Base-by-base conservation (phyloP, 1,140 invertebrate species). In the Halotydeus destructor region DNA sequence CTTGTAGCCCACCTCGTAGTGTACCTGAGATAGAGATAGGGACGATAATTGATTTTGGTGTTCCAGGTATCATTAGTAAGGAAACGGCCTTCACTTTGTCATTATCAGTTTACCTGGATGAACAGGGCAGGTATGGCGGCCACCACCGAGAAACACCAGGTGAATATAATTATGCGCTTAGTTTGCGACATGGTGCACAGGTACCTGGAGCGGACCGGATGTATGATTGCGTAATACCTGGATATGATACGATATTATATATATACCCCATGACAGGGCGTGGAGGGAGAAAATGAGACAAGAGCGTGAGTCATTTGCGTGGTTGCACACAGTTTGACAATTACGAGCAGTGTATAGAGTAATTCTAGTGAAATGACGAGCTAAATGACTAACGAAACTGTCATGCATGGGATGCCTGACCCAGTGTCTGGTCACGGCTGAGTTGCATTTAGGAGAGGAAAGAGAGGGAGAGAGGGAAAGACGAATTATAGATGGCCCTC, bases 201-300 rank as follows among this genome's bases (percentile, higher is more conserved):
- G 52, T 75, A 76, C 49, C 74, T 71, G 11, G 74, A 74, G 51
- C 66, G 69, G 66, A 78, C 75, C 2, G 75, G 76, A 59, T 77
- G 72, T 23, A 76, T 65, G 40, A 78, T 78, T 22, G 75, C 76
- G 48, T 78, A 77, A 56, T 77, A 78, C 50, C 75, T 78, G 59
- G 11, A 36, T 23, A 21, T 11, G 25, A 42, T n/a, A n/a, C n/a
- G n/a, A n/a, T n/a, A n/a, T n/a, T n/a, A n/a, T n/a, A n/a, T n/a
- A n/a, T n/a, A n/a, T n/a, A n/a, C n/a, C n/a, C n/a, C n/a, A n/a
- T n/a, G n/a, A n/a, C n/a, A n/a, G n/a, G n/a, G n/a, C n/a, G n/a
- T n/a, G 35, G 33, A 49, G 21, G 19, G 25, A 32, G 24, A 39
- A 6, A 21, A 30, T 42, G 12, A 18, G 31, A 27, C 5, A 2